Percentiles rank a stretch among this genome's conserved stretches.
Conservation (phyloP, 1,140 invertebrate species). For the Scylla paramamosain region DNA sequence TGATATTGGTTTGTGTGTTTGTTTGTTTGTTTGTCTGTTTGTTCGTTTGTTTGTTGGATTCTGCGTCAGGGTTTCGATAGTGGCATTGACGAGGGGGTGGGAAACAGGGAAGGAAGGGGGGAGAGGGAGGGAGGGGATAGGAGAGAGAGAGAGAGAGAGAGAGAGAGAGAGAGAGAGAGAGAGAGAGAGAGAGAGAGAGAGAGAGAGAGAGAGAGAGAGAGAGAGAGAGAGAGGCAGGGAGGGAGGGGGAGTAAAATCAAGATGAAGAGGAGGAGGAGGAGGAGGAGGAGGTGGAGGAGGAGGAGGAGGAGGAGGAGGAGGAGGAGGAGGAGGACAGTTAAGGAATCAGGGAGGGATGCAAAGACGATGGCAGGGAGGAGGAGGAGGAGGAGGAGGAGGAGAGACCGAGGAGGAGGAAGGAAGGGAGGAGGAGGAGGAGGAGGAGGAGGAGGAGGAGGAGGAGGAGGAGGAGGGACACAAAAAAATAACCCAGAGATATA, state of each 20-base stretch:
- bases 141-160: no score
- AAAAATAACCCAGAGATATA: background rate
- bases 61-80: background rate
- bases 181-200: background rate
- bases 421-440: background rate
- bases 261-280: background rate
- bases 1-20: background rate
- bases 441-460: background rate
- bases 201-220: background rate
- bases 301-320: constrained; percentile 11
- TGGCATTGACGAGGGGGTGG: background rate
- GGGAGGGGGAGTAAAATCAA: background rate
- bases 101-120: background rate
- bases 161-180: background rate
- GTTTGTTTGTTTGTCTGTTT: background rate
- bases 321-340: background rate
- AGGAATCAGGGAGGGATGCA: background rate
- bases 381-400: background rate
- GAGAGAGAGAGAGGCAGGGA: background rate
- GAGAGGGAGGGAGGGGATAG: background rate
- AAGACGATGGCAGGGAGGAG: background rate
- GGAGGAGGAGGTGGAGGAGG: background rate
- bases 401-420: background rate
- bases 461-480: background rate
- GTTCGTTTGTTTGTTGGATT: background rate